Evolutionary conservation across 2,797 vertebrate genomes (phyloP).

Genomic region (Hypotaenidia okinawae): DNA sequence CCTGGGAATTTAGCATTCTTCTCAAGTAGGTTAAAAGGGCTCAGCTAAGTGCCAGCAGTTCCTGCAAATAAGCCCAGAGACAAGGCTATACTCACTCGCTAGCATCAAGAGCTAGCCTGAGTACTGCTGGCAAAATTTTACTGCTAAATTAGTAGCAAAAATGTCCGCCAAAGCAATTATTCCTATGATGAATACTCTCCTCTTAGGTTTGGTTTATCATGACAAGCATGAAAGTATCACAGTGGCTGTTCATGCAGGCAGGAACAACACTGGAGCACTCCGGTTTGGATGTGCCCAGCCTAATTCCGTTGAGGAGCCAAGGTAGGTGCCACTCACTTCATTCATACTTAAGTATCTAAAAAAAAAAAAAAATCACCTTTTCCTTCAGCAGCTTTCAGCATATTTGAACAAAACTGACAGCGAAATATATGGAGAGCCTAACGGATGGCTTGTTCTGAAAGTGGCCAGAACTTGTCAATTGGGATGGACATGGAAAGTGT

Average conservation of each 20-base stretch:
- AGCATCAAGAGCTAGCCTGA: not conserved
- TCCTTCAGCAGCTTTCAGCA: constrained; percentile 21
- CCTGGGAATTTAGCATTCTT: not conserved
- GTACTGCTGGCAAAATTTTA: not conserved
- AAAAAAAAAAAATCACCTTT: not conserved
- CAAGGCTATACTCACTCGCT: not conserved
- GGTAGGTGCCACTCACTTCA: not conserved
- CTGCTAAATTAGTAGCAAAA: not conserved
- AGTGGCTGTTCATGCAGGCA: not conserved
- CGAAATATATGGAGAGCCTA: not conserved
- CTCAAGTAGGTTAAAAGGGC: not conserved
- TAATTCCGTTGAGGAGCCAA: not conserved
- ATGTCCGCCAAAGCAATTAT: not conserved
- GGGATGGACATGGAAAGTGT: not conserved
- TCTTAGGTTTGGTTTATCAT: not conserved
- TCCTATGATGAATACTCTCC: not conserved
- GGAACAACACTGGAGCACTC: not conserved
- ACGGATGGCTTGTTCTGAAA: constrained; percentile 40
- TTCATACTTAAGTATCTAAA: not conserved
- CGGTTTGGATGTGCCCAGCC: not conserved
- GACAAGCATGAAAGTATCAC: constrained; percentile 13
- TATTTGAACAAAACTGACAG: constrained; percentile 27
- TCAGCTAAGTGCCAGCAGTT: not conserved
- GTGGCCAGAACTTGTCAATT: not conserved
- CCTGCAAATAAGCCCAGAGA: not conserved